A percentile compares a stretch with the other conserved stretches of the same genome.
Conservation (phyloP, 2,113 vertebrate genomes). For the Fulica atra region DNA sequence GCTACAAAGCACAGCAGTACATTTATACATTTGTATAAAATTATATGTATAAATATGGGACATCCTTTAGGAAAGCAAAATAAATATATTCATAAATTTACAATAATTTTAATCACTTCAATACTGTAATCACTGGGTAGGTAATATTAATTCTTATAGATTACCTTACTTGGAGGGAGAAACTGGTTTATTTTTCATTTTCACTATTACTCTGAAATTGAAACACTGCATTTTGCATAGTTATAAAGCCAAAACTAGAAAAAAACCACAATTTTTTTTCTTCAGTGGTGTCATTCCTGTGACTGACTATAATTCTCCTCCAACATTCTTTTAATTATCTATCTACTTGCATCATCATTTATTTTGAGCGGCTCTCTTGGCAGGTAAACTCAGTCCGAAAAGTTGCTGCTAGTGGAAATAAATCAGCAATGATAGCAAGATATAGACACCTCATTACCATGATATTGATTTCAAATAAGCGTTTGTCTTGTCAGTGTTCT, state of each 20-base stretch:
- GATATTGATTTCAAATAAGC: constrained; percentile 37
- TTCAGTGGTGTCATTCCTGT: neutral
- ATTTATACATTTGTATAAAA: no score
- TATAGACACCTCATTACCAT: constrained; percentile 1
- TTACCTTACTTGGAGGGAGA: neutral
- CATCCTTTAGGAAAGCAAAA: neutral
- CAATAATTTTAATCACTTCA: neutral
- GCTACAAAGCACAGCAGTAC: neutral
- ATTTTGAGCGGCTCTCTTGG: neutral
- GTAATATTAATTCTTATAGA: neutral
- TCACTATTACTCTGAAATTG: neutral
- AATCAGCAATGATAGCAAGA: neutral
- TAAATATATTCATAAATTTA: neutral
- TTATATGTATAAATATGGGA: neutral
- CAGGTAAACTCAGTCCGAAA: neutral
- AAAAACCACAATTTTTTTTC: neutral
- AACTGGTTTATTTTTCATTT: neutral
- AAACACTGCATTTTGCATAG: neutral
- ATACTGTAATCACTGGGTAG: neutral
- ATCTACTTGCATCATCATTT: neutral
- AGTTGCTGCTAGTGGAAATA: constrained; percentile 13
- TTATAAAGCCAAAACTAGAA: neutral
- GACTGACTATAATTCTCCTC: neutral
- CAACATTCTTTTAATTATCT: constrained; percentile 2
- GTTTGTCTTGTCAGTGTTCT: constrained; percentile 34